phyloP scores from a whole-genome alignment of 2,797 vertebrate species.

The Chanos chanos region DNA sequence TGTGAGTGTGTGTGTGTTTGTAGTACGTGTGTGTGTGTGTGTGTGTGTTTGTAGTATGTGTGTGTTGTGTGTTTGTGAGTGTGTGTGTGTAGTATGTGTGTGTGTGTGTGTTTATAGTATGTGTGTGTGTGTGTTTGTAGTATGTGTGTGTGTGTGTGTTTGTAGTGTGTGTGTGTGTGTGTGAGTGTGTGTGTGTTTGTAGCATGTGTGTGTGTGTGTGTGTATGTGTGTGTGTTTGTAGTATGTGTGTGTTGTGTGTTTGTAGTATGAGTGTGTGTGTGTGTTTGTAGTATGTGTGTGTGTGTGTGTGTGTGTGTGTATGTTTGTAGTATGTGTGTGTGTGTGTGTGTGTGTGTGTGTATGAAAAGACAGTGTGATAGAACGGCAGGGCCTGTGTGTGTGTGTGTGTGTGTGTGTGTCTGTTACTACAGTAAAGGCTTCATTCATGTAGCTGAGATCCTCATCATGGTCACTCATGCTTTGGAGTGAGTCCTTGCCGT shows the following conservation, averaged over 20 bases:
- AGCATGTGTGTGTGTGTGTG: slow-evolving; percentile 29
- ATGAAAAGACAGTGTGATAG: too few relatives aligned
- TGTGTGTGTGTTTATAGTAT: slow-evolving; percentile 9
- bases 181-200: slow-evolving; percentile 27
- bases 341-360: slow-evolving; percentile 11
- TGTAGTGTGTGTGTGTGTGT: slow-evolving; percentile 26
- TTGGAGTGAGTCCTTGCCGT: slow-evolving; percentile 44
- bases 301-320: slow-evolving; percentile 15
- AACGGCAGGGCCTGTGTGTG: too few relatives aligned
- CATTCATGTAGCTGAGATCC: slow-evolving; percentile 32
- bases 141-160: slow-evolving; percentile 18
- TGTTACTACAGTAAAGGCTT: slow-evolving; percentile 16
- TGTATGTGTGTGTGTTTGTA: not conserved
- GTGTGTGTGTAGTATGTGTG: too few relatives aligned
- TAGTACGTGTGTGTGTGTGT: too few relatives aligned
- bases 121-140: slow-evolving; percentile 21
- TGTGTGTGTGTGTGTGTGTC: not conserved
- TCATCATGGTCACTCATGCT: slow-evolving; percentile 34
- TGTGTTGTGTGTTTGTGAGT: slow-evolving; percentile 31
- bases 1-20: slow-evolving; percentile 5
- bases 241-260: too few relatives aligned
- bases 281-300: too few relatives aligned
- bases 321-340: slow-evolving; percentile 36
- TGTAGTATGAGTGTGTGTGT: too few relatives aligned
- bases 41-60: slow-evolving; percentile 31